Base-by-base conservation (phyloP, 2,888 invertebrate genomes). In the Eristalis arbustorum region DNA sequence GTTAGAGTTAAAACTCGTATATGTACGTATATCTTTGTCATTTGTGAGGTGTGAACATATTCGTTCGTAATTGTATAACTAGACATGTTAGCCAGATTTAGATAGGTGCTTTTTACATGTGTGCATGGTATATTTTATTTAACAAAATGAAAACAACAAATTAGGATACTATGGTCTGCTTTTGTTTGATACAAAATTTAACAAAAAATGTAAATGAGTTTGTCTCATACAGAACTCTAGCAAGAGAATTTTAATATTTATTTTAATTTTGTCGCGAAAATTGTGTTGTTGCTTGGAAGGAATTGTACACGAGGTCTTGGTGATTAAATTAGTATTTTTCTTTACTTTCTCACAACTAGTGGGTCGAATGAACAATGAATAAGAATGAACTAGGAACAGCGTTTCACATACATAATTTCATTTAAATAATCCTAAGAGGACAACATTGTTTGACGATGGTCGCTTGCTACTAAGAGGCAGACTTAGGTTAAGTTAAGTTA, bases 91-190 rank as follows among this genome's bases (percentile, higher is more conserved):
- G 73, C 63, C 77, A 79, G 23, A 68, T 67, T 61, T 67, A 79
- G 42, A 72, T 79, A 79, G 84, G 71, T 75, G 66, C 71, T 87
- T 76, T 81, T 81, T 78, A 80, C 63, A 69, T 57, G 73, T 77
- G 61, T 74, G 59, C 14, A 62, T 78, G 28, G 42, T 78, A 49
- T 25, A 61, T 62, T 64, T 64, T 40, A 31, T 69, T 22, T 61
- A n/a, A 8, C 28, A 59, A 23, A 49, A n/a, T 31, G 13, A 56
- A 66, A 37, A 0, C 10, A 25, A 3, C 18, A 64, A 67, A 31
- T 31, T 31, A 37, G 57, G 40, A 31, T 68, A 69, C 18, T 11
- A 37, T 22, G 34, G 14, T 68, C 68, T 49, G 31, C 73, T n/a
- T 23, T 22, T 31, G 5, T 8, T 31, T 31, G 31, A 31, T n/a